phyloP scores from a whole-genome alignment of 2,888 invertebrate genomes.

The Microplitis deprimator region DNA sequence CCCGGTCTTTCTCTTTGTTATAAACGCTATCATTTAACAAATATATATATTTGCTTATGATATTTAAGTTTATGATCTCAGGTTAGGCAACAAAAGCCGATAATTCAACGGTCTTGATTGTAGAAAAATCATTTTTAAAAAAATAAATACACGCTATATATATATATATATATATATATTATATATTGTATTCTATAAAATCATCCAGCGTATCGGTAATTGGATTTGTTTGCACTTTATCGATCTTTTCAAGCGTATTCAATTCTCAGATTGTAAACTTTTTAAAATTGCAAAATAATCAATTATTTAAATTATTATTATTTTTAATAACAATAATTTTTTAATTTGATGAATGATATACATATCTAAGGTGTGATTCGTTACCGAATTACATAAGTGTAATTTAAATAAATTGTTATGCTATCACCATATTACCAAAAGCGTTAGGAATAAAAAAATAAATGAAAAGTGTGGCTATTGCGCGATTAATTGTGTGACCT shows the following conservation, averaged over 20 bases:
- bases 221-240: slow-evolving; percentile 64
- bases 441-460: slow-evolving; percentile 4
- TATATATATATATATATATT: slow-evolving; percentile 34
- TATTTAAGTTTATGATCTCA: slow-evolving; percentile 39
- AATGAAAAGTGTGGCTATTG: slow-evolving; percentile 17
- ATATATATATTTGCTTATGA: slow-evolving; percentile 15
- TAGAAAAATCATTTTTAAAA: background rate
- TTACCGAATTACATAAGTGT: background rate
- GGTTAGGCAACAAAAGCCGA: slow-evolving; percentile 12
- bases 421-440: background rate
- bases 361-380: background rate
- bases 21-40: slow-evolving; percentile 4
- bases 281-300: background rate
- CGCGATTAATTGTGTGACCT: slow-evolving; percentile 32
- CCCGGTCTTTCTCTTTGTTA: background rate
- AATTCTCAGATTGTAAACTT: background rate
- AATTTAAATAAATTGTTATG: background rate
- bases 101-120: background rate
- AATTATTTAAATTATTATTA: background rate
- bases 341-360: background rate
- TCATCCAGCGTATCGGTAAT: slow-evolving; percentile 60
- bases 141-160: slow-evolving; percentile 6
- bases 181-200: slow-evolving; percentile 40
- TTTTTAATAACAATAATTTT: background rate
- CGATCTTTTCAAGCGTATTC: slow-evolving; percentile 55